Evolutionary conservation across 2,888 invertebrate genomes (phyloP).

Genomic region (Camptogramma bilineatum): DNA sequence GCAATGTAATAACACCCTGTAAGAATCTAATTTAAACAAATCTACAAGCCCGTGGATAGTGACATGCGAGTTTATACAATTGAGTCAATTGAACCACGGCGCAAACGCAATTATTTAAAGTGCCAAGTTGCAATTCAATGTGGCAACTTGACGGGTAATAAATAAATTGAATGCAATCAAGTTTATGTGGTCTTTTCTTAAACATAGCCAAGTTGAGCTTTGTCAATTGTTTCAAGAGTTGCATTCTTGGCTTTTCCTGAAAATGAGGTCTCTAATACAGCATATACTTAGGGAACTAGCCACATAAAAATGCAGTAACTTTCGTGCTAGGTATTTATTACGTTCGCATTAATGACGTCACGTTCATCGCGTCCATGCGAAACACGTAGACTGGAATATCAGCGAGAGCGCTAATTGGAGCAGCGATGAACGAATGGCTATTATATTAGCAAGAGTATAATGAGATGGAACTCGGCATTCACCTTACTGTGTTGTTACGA

Average conservation of each 20-base stretch:
- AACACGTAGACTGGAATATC: not conserved
- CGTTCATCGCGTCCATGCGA: not conserved
- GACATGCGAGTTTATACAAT: conserved; percentile 28
- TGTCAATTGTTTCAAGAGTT: no score
- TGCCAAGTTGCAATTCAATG: conserved; percentile 30
- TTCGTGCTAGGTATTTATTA: not conserved
- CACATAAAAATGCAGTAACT: not conserved
- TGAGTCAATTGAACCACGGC: conserved; percentile 33
- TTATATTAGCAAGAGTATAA: not conserved
- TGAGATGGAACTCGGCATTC: not conserved
- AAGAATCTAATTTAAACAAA: conserved; percentile 1
- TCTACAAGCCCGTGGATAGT: conserved; percentile 1
- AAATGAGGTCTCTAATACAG: no score
- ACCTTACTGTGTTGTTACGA: not conserved
- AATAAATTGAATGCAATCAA: not conserved
- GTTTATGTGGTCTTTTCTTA: not conserved
- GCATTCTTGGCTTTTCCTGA: no score
- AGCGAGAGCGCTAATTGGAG: not conserved
- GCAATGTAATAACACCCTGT: not conserved
- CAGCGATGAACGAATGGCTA: not conserved
- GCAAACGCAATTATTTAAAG: conserved; percentile 33
- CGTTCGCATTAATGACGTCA: not conserved
- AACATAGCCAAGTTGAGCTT: not conserved
- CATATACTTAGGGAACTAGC: conserved; percentile 6
- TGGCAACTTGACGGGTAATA: conserved; percentile 23